Percentiles rank a stretch among this genome's conserved stretches.
These are phyloP conservation scores for Sebastes wilsoni DNA, from an alignment of 2,797 vertebrate species.

Conservation along the genomic window DNA sequence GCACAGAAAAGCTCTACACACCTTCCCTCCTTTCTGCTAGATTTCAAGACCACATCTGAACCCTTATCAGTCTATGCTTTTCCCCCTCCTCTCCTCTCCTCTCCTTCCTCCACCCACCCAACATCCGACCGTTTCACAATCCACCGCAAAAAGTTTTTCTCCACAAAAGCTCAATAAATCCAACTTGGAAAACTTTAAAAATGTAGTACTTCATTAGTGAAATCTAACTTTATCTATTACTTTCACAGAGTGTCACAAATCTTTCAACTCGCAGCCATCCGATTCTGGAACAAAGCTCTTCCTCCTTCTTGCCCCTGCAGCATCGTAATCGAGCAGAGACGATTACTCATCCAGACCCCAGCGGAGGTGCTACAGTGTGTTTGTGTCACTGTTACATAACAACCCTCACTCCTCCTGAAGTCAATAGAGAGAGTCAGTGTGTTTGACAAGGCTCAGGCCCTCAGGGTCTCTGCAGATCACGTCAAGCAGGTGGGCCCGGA, in stretches of 20 bases:
- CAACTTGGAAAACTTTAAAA: not conserved
- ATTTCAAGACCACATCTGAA: slow-evolving; percentile 14
- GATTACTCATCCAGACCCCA: slow-evolving; percentile 55
- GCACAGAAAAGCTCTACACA: not conserved
- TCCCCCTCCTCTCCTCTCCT: too few relatives aligned
- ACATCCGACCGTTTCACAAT: not conserved
- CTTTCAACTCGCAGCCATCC: not conserved
- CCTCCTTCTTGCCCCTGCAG: not conserved
- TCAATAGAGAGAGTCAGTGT: slow-evolving; percentile 32
- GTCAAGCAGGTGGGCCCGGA: slow-evolving; percentile 35
- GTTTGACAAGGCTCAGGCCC: slow-evolving; percentile 21
- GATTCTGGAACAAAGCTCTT: not conserved
- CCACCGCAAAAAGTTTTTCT: not conserved
- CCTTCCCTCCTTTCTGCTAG: not conserved
- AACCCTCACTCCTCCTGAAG: not conserved
- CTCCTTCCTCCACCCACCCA: not conserved
- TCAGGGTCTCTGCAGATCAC: slow-evolving; percentile 26
- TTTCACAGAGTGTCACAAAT: not conserved
- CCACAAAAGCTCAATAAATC: not conserved
- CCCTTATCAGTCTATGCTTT: not conserved
- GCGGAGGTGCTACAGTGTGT: slow-evolving; percentile 28
- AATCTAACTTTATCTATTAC: not conserved
- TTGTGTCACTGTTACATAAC: slow-evolving; percentile 58
- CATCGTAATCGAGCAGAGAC: slow-evolving; percentile 12
- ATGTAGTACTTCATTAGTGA: not conserved